Percentiles rank a stretch among this genome's conserved stretches.
These are phyloP conservation scores for Linnaemya vulpina DNA, from an alignment of 2,888 invertebrate species.

Conservation along the genomic window DNA sequence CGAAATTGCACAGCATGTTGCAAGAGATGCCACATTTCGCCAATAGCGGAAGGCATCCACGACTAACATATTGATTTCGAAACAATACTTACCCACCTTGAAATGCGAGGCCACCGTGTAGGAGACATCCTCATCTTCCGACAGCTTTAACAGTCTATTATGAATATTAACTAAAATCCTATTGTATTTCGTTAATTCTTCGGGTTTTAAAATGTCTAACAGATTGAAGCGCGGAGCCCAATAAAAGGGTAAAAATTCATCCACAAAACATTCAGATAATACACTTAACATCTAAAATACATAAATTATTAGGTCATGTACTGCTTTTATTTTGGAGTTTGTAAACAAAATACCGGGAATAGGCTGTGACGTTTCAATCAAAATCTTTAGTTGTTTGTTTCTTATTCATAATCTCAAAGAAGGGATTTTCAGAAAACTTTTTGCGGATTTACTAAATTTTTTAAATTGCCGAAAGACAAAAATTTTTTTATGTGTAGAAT, in stretches of 20 bases:
- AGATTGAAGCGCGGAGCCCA: constrained; percentile 71
- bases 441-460: too few relatives aligned
- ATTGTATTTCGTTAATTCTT: constrained; percentile 45
- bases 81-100: constrained; percentile 3
- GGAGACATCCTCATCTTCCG: background rate
- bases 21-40: too few relatives aligned
- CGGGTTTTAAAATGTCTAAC: constrained; percentile 47
- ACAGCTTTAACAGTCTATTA: background rate
- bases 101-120: background rate
- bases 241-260: constrained; percentile 65
- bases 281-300: constrained; percentile 70
- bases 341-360: background rate
- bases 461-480: too few relatives aligned
- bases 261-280: constrained; percentile 50
- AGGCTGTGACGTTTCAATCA: too few relatives aligned
- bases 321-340: too few relatives aligned
- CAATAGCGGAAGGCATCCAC: too few relatives aligned
- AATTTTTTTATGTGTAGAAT: too few relatives aligned
- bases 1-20: too few relatives aligned
- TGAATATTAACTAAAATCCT: constrained; percentile 26
- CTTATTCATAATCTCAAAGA: too few relatives aligned
- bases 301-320: background rate
- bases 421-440: too few relatives aligned
- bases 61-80: too few relatives aligned
- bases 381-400: too few relatives aligned